phyloP scores from a whole-genome alignment of 2,797 vertebrate genomes.

The Micropoecilia bifurca region DNA sequence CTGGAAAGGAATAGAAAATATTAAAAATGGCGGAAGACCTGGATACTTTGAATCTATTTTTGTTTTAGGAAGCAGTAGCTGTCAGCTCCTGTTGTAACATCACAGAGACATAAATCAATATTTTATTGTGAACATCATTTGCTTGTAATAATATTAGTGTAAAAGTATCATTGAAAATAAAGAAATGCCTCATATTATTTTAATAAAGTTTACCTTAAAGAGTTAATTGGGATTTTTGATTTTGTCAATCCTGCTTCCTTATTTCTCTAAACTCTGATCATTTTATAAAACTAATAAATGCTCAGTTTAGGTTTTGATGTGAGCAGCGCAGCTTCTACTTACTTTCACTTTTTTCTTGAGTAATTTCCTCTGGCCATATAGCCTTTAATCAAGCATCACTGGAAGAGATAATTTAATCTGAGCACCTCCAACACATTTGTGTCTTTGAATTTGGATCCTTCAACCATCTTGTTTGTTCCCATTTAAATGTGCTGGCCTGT shows the following conservation, averaged over 20 bases:
- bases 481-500: constrained; percentile 28
- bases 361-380: background rate
- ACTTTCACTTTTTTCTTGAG: no score
- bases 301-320: background rate
- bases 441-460: constrained; percentile 19
- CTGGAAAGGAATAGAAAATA: background rate
- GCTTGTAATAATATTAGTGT: background rate
- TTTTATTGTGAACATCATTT: background rate
- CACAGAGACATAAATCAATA: background rate
- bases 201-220: background rate
- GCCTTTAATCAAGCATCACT: background rate
- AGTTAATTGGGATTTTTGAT: background rate
- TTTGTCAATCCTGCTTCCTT: background rate
- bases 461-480: constrained; percentile 39
- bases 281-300: background rate
- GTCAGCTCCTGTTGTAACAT: background rate
- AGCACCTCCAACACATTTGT: constrained; percentile 4
- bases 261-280: background rate
- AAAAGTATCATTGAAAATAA: background rate
- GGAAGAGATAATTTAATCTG: background rate
- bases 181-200: background rate
- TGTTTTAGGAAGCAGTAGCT: background rate
- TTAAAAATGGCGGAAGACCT: background rate
- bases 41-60: background rate
- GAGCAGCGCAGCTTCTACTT: background rate